Evolutionary conservation across 2,888 invertebrate species (phyloP), one percentile per base, ranked within the genome.

Genomic region (Catocala sponsa): DNA sequence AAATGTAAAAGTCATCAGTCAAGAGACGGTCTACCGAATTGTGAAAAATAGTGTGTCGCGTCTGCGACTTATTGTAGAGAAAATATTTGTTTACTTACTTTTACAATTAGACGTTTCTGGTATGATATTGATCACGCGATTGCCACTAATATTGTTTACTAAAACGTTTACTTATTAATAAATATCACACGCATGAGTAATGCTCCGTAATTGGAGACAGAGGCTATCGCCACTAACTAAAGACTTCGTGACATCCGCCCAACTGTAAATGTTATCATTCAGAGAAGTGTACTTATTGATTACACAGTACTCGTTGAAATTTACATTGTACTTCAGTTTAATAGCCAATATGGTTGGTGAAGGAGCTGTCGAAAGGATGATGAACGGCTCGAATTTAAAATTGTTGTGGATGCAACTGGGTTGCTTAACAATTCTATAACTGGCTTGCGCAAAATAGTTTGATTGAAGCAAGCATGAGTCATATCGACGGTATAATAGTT

Each of bases 161-260:
- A 58, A 68, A 68, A 73, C 64, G 69, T 69, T 76, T 76, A 74
- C 82, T 85, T 88, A 88, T 90, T 86, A 88, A 89, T 91, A 88
- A 88, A 84, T 88, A 88, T 87, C 83, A 88, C 87, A 91, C 88
- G 89, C 79, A 81, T 91, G 89, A 90, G 86, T 90, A 90, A 91
- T 91, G 89, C 77, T 77, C 91, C 90, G 76, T 93, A 93, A 91
- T 92, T 91, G 93, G 92, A 76, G 83, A 85, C 91, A 86, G 85
- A 85, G 86, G 88, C 88, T 91, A 91, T 92, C 91, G 87, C 85
- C 82, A 84, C 82, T 79, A 84, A 90, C 87, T 89, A 84, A 90
- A 88, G 85, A 86, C 88, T 81, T 84, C 92, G 92, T 92, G 93
- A 92, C 92, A 92, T 92, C 93, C 93, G 93, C 83, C 53, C 75